These are phyloP conservation scores for Oceanodroma tethys DNA, from an alignment of 2,113 vertebrate species.

Conservation along the genomic window DNA sequence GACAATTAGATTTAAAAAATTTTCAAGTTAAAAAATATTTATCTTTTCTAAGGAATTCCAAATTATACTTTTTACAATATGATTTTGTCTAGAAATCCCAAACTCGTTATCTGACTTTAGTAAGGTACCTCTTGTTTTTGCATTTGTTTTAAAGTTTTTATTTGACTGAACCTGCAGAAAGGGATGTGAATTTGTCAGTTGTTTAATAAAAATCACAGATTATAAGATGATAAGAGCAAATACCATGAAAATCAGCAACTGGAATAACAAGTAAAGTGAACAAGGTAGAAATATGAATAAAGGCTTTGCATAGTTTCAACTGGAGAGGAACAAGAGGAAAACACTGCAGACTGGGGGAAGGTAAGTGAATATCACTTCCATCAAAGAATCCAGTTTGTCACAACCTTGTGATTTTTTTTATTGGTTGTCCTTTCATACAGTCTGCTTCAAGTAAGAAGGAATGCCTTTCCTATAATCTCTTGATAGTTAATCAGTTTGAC, in stretches of 20 bases:
- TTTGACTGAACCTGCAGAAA: neutral
- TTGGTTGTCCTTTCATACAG: neutral
- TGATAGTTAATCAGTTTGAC: neutral
- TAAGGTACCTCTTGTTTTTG: neutral
- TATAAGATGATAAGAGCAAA: neutral
- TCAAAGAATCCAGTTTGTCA: neutral
- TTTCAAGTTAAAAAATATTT: accelerated
- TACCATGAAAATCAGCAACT: neutral
- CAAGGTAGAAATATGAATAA: neutral
- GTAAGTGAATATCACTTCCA: neutral
- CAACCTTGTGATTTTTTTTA: neutral
- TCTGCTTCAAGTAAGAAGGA: neutral
- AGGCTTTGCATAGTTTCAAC: neutral
- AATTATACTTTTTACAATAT: neutral
- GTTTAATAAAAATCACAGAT: neutral
- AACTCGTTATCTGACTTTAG: neutral
- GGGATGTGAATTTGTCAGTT: neutral
- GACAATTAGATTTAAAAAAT: neutral
- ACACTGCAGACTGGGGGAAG: neutral
- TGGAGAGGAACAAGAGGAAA: neutral
- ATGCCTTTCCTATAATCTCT: neutral
- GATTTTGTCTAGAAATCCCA: neutral
- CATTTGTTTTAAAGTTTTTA: neutral
- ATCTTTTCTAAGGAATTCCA: neutral
- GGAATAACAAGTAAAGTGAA: neutral